These are phyloP conservation scores for Pogonocherus hispidulus DNA, from an alignment of 2,888 invertebrate species.

Conservation along the genomic window DNA sequence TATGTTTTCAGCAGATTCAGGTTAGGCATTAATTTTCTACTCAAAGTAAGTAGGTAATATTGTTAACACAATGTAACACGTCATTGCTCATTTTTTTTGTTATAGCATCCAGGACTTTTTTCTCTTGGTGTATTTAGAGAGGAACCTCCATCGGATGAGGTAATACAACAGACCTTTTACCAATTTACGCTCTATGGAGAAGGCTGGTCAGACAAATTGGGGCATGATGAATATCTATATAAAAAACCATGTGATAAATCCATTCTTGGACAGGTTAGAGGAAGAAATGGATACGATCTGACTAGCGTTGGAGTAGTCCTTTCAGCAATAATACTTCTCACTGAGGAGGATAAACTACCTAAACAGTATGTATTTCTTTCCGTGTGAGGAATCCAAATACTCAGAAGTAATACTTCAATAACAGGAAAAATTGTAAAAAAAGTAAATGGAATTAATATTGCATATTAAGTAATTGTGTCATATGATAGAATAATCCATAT, in stretches of 20 bases:
- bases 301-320: constrained; percentile 82
- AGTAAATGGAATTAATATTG: too few relatives aligned
- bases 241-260: constrained; percentile 72
- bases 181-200: constrained; percentile 79
- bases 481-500: too few relatives aligned
- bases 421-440: too few relatives aligned
- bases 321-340: constrained; percentile 81
- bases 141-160: constrained; percentile 76
- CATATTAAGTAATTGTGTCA: too few relatives aligned
- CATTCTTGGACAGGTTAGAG: constrained; percentile 77
- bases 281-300: constrained; percentile 86
- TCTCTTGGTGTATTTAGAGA: constrained; percentile 75
- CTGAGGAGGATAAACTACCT: constrained; percentile 84
- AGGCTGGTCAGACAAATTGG: constrained; percentile 82
- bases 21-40: constrained; percentile 75
- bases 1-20: constrained; percentile 67
- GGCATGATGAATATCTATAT: constrained; percentile 73
- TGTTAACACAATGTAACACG: background rate
- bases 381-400: too few relatives aligned
- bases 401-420: too few relatives aligned
- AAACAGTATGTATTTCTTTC: constrained; percentile 42
- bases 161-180: constrained; percentile 76
- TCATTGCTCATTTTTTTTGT: constrained; percentile 27
- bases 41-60: constrained; percentile 70
- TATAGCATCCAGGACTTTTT: constrained; percentile 54